Conservation (phyloP, 53 echinoderm and acorn worm genomes). For the Crossaster papposus region DNA sequence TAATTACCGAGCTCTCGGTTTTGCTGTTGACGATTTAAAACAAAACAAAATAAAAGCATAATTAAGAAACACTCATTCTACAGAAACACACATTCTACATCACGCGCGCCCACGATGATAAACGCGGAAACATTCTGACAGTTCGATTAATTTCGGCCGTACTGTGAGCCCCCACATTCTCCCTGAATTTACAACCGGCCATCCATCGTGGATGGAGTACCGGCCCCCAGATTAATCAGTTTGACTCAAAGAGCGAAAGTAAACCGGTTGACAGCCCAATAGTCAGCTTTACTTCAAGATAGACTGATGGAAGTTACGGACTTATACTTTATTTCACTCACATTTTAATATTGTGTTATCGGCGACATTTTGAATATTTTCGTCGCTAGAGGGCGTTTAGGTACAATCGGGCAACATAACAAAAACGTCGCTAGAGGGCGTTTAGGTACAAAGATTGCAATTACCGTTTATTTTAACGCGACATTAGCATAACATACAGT, state of each 20-base stretch:
- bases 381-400: neutral
- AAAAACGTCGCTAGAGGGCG: neutral
- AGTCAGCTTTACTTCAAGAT: neutral
- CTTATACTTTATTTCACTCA: neutral
- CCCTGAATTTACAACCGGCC: neutral
- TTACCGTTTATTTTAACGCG: no score
- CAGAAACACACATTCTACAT: neutral
- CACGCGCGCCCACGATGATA: neutral
- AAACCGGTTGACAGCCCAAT: neutral
- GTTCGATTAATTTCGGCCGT: neutral
- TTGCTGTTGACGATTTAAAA: neutral
- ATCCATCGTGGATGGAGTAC: slow-evolving; percentile 4
- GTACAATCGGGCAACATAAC: no score
- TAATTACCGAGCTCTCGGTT: neutral
- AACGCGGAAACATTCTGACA: neutral
- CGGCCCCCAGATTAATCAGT: slow-evolving; percentile 10
- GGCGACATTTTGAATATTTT: neutral
- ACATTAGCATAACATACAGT: no score
- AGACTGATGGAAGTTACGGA: neutral
- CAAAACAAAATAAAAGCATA: no score
- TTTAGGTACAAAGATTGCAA: neutral
- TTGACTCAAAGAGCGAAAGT: slow-evolving; percentile 2
- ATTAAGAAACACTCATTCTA: neutral
- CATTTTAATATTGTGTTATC: neutral
- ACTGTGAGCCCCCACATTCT: neutral